A percentile compares a stretch with the other conserved stretches of the same genome.
Conservation (phyloP, 2,113 vertebrate species). For the Labeo catla region DNA sequence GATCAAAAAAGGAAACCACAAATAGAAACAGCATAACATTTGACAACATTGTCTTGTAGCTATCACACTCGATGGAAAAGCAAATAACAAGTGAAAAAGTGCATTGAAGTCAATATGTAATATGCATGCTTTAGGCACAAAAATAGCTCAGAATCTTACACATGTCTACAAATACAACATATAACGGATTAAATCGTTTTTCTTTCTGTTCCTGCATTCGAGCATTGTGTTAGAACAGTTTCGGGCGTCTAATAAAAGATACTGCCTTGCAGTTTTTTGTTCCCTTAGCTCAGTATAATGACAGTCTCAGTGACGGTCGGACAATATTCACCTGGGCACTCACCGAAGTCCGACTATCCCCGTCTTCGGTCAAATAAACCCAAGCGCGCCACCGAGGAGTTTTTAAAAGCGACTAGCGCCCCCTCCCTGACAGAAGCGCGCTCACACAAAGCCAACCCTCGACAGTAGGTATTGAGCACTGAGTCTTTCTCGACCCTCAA, state of each 20-base stretch:
- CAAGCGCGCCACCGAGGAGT: constrained; percentile 16
- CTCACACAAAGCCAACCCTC: constrained; percentile 26
- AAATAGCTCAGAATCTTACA: not conserved
- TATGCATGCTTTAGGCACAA: not conserved
- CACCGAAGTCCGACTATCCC: constrained; percentile 42
- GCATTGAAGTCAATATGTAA: not conserved
- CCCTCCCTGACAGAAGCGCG: constrained; percentile 54
- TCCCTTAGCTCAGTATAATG: not conserved
- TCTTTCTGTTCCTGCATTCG: not conserved
- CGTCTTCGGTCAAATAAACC: constrained; percentile 47
- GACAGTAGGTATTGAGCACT: not conserved
- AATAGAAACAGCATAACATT: not conserved
- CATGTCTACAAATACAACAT: not conserved
- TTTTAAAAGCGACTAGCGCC: constrained; percentile 63
- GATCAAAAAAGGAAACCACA: not conserved
- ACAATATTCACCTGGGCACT: constrained; percentile 54
- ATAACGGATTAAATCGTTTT: not conserved
- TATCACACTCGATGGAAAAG: not conserved
- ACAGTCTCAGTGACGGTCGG: not conserved
- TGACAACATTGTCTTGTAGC: not conserved
- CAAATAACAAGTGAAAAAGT: not conserved
- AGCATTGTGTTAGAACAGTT: not conserved
- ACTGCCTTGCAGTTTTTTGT: not conserved
- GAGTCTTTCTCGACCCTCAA: not conserved
- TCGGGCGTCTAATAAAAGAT: not conserved